phyloP scores from a whole-genome alignment of 2,888 invertebrate genomes.

The Gastracanthus pulcherrimus region DNA sequence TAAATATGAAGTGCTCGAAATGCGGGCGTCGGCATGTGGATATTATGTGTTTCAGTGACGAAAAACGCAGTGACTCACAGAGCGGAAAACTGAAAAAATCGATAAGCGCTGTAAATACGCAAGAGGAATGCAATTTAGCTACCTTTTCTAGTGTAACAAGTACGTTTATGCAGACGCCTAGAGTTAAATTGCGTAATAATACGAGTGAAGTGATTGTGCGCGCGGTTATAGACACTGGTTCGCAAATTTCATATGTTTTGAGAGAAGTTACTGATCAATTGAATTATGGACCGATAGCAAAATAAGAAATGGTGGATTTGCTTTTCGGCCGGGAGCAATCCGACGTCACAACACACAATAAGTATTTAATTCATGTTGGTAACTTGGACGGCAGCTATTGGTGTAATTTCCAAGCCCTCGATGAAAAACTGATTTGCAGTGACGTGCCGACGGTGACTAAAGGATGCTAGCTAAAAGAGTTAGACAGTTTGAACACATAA shows the following conservation, averaged over 20 bases:
- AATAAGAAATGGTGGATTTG: constrained; percentile 4
- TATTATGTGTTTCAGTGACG: constrained; percentile 60
- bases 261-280: not conserved
- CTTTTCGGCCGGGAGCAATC: not conserved
- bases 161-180: not conserved
- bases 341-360: not conserved
- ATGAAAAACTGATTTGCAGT: constrained; percentile 16
- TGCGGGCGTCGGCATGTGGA: constrained; percentile 60
- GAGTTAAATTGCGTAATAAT: not conserved
- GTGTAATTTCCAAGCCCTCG: not conserved
- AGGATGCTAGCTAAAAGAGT: constrained; percentile 7
- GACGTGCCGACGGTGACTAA: not conserved
- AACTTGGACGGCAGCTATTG: not conserved
- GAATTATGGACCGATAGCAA: not conserved
- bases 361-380: not conserved
- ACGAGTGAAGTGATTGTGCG: not conserved
- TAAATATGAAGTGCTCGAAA: constrained; percentile 52
- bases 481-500: not conserved
- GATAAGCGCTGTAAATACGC: not conserved
- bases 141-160: not conserved
- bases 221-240: not conserved
- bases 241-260: not conserved
- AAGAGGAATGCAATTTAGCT: constrained; percentile 26
- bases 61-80: not conserved
- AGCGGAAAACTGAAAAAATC: too few species aligned